These are phyloP conservation scores for Pandemis corylana DNA, from an alignment of 2,888 invertebrate species.

Conservation along the genomic window DNA sequence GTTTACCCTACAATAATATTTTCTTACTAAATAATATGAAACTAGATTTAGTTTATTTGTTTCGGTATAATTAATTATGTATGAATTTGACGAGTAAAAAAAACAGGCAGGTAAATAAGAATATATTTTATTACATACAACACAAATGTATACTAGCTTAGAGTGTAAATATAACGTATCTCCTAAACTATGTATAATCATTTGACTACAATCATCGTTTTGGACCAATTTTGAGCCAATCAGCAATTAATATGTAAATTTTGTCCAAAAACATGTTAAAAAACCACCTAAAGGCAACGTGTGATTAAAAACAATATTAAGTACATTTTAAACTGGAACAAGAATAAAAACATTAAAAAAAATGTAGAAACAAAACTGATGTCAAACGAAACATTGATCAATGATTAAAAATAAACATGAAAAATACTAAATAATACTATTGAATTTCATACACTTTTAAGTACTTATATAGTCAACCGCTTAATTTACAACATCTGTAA, in stretches of 20 bases:
- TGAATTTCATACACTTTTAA: conserved; percentile 32
- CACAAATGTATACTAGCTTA: conserved; percentile 72
- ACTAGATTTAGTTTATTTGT: too few relatives aligned
- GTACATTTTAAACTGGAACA: conserved; percentile 7
- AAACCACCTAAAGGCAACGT: conserved; percentile 45
- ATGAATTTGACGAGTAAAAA: conserved; percentile 29
- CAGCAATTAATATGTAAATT: conserved; percentile 43
- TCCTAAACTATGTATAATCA: conserved; percentile 54
- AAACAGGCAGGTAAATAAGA: conserved; percentile 64
- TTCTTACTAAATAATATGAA: too few relatives aligned
- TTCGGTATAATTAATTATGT: too few relatives aligned
- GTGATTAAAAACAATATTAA: conserved; percentile 46
- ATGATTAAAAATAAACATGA: conserved; percentile 32
- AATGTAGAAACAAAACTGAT: conserved; percentile 37
- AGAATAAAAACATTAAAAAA: conserved; percentile 22
- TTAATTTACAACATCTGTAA: conserved; percentile 12
- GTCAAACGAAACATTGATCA: conserved; percentile 39
- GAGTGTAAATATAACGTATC: conserved; percentile 66
- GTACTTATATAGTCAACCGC: conserved; percentile 11
- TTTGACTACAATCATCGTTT: conserved; percentile 50
- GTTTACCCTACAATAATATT: too few relatives aligned
- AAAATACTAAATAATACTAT: conserved; percentile 41
- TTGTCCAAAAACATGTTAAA: conserved; percentile 30
- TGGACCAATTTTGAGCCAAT: conserved; percentile 50
- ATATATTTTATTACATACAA: conserved; percentile 79